Base-by-base conservation (phyloP, 1,140 invertebrate species). In the Dendrolimus punctatus region DNA sequence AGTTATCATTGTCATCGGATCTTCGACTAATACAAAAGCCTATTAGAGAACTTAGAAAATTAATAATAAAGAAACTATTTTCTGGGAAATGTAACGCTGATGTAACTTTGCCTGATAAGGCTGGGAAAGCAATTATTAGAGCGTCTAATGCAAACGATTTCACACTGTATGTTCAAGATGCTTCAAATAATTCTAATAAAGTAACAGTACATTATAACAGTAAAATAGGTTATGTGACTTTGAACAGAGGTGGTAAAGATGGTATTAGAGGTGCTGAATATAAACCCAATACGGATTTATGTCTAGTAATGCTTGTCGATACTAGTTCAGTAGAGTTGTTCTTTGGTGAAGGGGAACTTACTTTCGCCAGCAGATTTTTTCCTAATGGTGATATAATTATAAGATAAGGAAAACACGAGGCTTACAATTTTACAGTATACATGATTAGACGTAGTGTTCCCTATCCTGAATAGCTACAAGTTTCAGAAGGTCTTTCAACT, bases 271-370 rank as follows among this genome's bases (percentile, higher is more conserved):
- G 71, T 6, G 70, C 79, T 7, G 44, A 52, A 7, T 85, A 73
- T 70, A 61, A 53, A 39, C 80, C 80, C 36, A 44, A 23, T 10
- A 47, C 46, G 9, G 49, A 64, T 46, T 53, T 87, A 5, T 50
- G 54, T 38, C 66, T 70, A 58, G 69, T 53, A 39, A 64, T 79
- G 8, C 81, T 64, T 46, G 55, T 86, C 7, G 85, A 87, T 52
- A 65, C 73, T 2, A 86, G 83, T 58, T 85, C 85, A 0, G 71
- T 87, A 45, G 85, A 87, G 61, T 39, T 86, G 39, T 85, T 86
- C 50, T 80, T 73, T 55, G 82, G 80, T 2, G 57, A 77, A 5
- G 85, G 85, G n/a, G 76, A 83, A 51, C 64, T 83, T 2, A 74
- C 71, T 5, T 74, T 85, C 46, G 72, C 80, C 0, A 83, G 78